Evolutionary conservation across 2,797 vertebrate genomes (phyloP), one percentile per base, ranked within the genome.

Genomic region (Girardinus metallicus): DNA sequence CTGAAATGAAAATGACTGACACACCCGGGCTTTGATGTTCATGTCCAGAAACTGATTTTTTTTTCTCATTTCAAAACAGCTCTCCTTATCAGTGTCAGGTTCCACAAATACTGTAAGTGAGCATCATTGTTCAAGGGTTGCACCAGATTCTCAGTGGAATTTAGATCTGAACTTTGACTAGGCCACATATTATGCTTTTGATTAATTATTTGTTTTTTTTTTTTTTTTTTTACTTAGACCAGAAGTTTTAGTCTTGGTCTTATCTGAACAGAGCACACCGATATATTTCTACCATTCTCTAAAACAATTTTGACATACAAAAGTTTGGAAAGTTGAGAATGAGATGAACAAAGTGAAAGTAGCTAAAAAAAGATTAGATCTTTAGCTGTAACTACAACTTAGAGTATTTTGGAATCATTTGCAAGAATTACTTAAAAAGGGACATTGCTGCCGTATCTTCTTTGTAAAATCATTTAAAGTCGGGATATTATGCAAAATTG

Each of bases 331-430:
- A 29, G n/a, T 29, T n/a, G 53, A 60, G n/a, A 31, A 60, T 29
- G 55, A 29, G n/a, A 29, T 60, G 1, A 31, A 60, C n/a, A 60
- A 60, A 60, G 11, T 41, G 55, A 80, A 88, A 87, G 78, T 76
- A 71, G 39, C 29, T 77, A 34, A 43, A 31, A 82, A 82, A n/a
- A n/a, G n/a, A 57, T 57, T 29, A 57, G 8, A 57, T 8, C 2
- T 29, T 57, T 57, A n/a, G 53, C 26, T 57, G 49, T n/a, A 57
- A 29, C n/a, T n/a, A n/a, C 53, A 57, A 21, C 21, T 53, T 53
- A 6, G 8, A 53, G 51, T 53, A 5, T 53, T 53, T 53, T 23
- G 6, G 5, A 53, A 47, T 47, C 46, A 47, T 47, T 47, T 16
- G 13, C 5, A 47, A 49, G 16, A 49, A 16, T 49, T 49, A 49